These are phyloP conservation scores for Cabera pusaria DNA, from an alignment of 2,888 invertebrate genomes.

Conservation along the genomic window DNA sequence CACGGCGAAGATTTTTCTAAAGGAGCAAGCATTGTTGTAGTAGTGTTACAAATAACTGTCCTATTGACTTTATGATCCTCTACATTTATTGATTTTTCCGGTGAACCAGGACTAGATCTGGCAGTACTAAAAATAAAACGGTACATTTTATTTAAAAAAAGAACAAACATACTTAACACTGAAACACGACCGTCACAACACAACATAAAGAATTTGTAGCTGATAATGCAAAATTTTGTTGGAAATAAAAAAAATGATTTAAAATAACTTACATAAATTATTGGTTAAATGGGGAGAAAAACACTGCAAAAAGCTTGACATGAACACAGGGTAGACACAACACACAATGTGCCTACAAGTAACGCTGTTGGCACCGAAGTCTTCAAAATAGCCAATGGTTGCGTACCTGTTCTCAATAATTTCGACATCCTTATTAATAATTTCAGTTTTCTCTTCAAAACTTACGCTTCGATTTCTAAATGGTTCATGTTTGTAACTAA, in stretches of 20 bases:
- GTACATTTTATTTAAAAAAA: not conserved
- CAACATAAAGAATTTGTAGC: slow-evolving; percentile 12
- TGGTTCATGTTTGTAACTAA: slow-evolving; percentile 87
- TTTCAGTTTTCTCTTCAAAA: slow-evolving; percentile 84
- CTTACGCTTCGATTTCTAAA: slow-evolving; percentile 90
- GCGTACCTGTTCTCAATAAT: slow-evolving; percentile 66
- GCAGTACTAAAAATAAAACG: slow-evolving; percentile 65
- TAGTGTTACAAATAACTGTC: slow-evolving; percentile 53
- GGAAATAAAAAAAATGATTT: too few species aligned
- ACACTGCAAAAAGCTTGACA: slow-evolving; percentile 2
- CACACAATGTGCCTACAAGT: slow-evolving; percentile 3
- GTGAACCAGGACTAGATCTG: slow-evolving; percentile 87
- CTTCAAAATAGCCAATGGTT: slow-evolving; percentile 31
- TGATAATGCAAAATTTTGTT: not conserved
- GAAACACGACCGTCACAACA: slow-evolving; percentile 17
- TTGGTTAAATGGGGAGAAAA: too few species aligned
- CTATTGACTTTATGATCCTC: slow-evolving; percentile 61
- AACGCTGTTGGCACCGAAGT: slow-evolving; percentile 10
- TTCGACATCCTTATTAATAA: slow-evolving; percentile 56
- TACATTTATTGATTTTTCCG: slow-evolving; percentile 57
- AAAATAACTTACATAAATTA: too few species aligned
- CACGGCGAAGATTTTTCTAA: slow-evolving; percentile 86
- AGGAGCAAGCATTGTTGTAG: slow-evolving; percentile 64
- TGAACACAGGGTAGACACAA: slow-evolving; percentile 2
- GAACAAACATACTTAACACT: slow-evolving; percentile 11